Conservation (phyloP, 2,113 vertebrate genomes). For the Stegostoma tigrinum region DNA sequence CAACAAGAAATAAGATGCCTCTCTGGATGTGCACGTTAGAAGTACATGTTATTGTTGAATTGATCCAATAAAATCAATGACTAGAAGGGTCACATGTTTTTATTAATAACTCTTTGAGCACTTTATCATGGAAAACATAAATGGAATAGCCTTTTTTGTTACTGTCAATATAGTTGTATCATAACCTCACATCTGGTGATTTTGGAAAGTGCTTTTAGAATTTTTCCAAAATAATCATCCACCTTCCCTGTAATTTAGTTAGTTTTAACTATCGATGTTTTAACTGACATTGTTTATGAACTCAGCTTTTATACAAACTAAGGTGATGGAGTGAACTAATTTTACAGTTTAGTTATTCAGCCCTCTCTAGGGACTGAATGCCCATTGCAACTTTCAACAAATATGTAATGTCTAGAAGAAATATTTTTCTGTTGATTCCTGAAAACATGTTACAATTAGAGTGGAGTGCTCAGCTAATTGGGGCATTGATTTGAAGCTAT, state of each 20-base stretch:
- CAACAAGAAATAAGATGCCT: neutral
- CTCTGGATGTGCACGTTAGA: neutral
- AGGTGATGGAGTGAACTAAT: neutral
- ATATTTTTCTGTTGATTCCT: constrained; percentile 1
- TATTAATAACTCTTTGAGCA: neutral
- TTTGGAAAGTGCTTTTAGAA: neutral
- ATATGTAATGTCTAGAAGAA: neutral
- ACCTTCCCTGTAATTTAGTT: neutral
- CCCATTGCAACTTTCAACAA: neutral
- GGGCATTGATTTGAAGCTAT: neutral
- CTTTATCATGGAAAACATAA: neutral
- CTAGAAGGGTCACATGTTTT: neutral
- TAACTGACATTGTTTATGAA: neutral
- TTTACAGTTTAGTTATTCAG: neutral
- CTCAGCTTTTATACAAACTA: neutral
- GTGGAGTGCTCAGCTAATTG: neutral
- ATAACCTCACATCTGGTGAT: neutral
- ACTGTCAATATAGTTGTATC: neutral
- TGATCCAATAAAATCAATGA: neutral
- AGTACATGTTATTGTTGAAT: neutral
- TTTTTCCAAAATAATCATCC: neutral
- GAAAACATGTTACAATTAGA: neutral
- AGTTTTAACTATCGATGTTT: neutral
- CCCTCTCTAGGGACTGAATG: neutral
- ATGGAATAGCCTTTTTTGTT: neutral